Evolutionary conservation across 2,888 invertebrate species (phyloP), one percentile per base, ranked within the genome.

Genomic region (Apamea crenata): DNA sequence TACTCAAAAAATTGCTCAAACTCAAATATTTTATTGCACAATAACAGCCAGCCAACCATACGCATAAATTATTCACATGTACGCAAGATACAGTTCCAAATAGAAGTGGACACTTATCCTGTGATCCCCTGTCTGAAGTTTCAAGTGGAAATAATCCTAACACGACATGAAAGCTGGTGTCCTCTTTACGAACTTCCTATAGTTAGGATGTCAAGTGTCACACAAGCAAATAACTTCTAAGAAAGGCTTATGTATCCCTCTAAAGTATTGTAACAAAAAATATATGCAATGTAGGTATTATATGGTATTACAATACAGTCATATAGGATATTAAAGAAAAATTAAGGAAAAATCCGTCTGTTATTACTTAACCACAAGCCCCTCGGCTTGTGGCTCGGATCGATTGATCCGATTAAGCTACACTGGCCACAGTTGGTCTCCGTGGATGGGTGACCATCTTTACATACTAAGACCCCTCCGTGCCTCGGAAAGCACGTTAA

Each of bases 51-150:
- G 8, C 16, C 47, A 21, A n/a, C 25, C 40, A 29, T 25, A 66
- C 36, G 16, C 63, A 71, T 71, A 71, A 68, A 79, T 78, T 63
- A 74, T 82, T 77, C 21, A 78, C 53, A 67, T 59, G n/a, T n/a
- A 53, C 36, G 61, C 50, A 68, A 66, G 56, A 59, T 36, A 78
- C 65, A 69, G 81, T 71, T 32, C 65, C 71, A 53, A 76, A 79
- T 78, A 40, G 74, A 70, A 79, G 77, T 59, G 68, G 71, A 78
- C 81, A 86, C 74, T 85, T 78, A 85, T 83, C 83, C 82, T 67
- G 40, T 63, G 83, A 84, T 80, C 83, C 78, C 74, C 65, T 70
- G 74, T 80, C 80, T 74, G 68, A 77, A 72, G 81, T 66, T 70
- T 32, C 76, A 84, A 79, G 74, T 72, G 74, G 77, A 75, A 78